Percentiles rank a stretch among this genome's conserved stretches.
Evolutionary conservation across 1,140 invertebrate genomes (phyloP).

Genomic region (Drosophila carrolli): DNA sequence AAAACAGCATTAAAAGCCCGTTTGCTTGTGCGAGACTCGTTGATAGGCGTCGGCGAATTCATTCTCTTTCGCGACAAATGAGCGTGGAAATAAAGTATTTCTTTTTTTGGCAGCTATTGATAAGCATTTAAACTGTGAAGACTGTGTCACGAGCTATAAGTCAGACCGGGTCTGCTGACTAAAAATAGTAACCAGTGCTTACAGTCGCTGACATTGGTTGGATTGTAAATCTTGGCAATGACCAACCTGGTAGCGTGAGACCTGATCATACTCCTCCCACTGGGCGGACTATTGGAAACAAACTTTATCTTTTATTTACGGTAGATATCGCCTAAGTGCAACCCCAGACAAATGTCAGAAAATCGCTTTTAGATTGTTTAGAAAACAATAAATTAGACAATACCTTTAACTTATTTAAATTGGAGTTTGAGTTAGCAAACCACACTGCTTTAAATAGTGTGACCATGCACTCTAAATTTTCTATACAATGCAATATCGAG

Average conservation of each 20-base stretch:
- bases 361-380: no score
- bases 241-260: constrained; percentile 12
- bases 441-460: not conserved
- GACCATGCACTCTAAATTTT: not conserved
- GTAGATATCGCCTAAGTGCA: not conserved
- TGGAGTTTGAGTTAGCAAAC: no score
- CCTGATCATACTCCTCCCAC: constrained; percentile 23
- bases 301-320: not conserved
- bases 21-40: constrained; percentile 35
- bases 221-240: constrained; percentile 25
- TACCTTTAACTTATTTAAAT: no score
- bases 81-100: constrained; percentile 9
- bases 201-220: constrained; percentile 56
- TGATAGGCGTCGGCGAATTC: constrained; percentile 52
- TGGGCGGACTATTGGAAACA: not conserved
- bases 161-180: constrained; percentile 25
- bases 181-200: constrained; percentile 44
- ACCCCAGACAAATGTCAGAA: not conserved
- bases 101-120: constrained; percentile 14
- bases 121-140: constrained; percentile 15
- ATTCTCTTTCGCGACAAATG: constrained; percentile 35
- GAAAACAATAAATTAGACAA: no score
- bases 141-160: constrained; percentile 43
- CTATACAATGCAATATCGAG: not conserved
- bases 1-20: constrained; percentile 38